A percentile compares a stretch with the other conserved stretches of the same genome.
Evolutionary conservation across 2,888 invertebrate genomes (phyloP).

Genomic region (Pasiphila rectangulata): DNA sequence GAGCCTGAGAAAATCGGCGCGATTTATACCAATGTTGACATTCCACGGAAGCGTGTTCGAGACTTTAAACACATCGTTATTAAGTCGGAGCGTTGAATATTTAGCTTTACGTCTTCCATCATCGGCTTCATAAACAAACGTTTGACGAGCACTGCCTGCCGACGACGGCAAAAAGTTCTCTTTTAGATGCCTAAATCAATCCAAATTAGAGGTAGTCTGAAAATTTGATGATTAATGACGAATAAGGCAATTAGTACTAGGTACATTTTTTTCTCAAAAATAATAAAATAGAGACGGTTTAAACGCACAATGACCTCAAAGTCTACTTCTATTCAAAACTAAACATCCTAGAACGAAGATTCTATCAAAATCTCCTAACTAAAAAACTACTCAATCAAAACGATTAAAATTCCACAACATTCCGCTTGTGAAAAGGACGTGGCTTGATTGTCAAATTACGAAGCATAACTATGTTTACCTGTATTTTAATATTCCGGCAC

Average conservation of each 20-base stretch:
- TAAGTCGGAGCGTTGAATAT: slow-evolving; percentile 27
- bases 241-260: no score
- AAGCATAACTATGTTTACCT: slow-evolving; percentile 52
- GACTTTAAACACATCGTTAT: slow-evolving; percentile 29
- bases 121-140: slow-evolving; percentile 29
- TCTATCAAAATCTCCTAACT: not conserved
- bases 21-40: slow-evolving; percentile 47
- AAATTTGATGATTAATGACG: no score
- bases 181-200: no score
- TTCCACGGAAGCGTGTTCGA: slow-evolving; percentile 30
- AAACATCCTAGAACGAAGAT: not conserved
- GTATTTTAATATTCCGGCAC: slow-evolving; percentile 49
- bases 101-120: slow-evolving; percentile 35
- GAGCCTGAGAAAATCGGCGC: slow-evolving; percentile 34
- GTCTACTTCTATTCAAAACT: no score
- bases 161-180: no score
- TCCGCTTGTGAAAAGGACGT: slow-evolving; percentile 51
- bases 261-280: no score
- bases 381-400: slow-evolving; percentile 30
- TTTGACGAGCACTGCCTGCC: slow-evolving; percentile 11
- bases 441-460: slow-evolving; percentile 57
- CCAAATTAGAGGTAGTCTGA: no score
- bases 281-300: not conserved
- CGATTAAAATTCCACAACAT: slow-evolving; percentile 60
- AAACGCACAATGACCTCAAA: not conserved